Percentiles rank a stretch among this genome's conserved stretches.
Evolutionary conservation across 1,140 invertebrate genomes (phyloP).

Genomic region (Pseudomyrmex pallidus): DNA sequence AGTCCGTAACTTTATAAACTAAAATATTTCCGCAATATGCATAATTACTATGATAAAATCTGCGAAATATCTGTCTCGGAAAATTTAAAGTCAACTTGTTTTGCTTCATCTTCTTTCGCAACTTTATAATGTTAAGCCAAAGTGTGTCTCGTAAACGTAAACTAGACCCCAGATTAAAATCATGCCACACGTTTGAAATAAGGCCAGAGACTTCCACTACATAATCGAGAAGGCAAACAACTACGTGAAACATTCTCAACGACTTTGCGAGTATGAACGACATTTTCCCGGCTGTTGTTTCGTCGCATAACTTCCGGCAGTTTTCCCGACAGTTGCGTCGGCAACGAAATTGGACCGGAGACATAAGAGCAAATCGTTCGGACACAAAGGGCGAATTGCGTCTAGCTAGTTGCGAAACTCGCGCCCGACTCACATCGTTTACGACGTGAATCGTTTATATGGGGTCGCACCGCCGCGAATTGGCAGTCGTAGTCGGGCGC

Average conservation of each 20-base stretch:
- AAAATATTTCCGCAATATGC: neutral
- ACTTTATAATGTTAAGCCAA: neutral
- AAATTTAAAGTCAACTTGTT: neutral
- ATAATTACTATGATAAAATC: neutral
- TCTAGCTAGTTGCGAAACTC: slow-evolving; percentile 30
- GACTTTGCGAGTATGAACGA: neutral
- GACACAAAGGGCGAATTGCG: slow-evolving; percentile 7
- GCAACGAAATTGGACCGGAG: slow-evolving; percentile 7
- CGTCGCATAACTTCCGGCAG: neutral
- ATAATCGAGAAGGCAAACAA: neutral
- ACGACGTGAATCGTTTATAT: slow-evolving; percentile 33
- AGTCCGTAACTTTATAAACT: neutral
- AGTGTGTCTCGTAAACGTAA: neutral
- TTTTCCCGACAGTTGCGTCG: neutral
- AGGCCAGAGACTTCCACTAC: too few species aligned
- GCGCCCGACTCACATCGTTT: slow-evolving; percentile 1
- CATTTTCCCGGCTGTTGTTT: neutral
- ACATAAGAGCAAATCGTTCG: neutral
- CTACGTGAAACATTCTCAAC: neutral
- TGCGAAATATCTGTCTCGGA: neutral
- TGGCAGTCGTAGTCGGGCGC: slow-evolving; percentile 31
- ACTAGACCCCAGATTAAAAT: neutral
- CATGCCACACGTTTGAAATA: neutral
- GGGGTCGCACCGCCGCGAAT: slow-evolving; percentile 30
- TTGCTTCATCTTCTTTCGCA: neutral